These are phyloP conservation scores for Trematomus bernacchii DNA, from an alignment of 2,797 vertebrate genomes.

Conservation along the genomic window DNA sequence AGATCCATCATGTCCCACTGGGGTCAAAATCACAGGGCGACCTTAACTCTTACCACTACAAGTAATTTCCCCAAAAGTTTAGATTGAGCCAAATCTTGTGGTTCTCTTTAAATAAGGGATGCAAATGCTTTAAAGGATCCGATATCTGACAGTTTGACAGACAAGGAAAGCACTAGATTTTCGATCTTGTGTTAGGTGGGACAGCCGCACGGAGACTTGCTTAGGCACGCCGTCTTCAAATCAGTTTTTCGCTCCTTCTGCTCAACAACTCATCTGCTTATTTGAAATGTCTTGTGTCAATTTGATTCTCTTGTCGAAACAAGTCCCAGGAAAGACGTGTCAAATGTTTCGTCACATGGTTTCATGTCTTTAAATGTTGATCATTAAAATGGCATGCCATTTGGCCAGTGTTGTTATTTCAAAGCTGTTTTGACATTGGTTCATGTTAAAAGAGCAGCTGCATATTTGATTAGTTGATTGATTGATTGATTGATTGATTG, in stretches of 20 bases:
- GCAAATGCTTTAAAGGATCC: constrained; percentile 19
- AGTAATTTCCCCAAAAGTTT: constrained; percentile 40
- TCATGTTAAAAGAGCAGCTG: neutral
- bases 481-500: no score
- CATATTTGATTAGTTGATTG: neutral
- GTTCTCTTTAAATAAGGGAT: constrained; percentile 48
- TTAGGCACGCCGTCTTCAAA: neutral
- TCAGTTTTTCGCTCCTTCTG: neutral
- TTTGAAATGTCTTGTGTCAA: neutral
- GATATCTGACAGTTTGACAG: constrained; percentile 14
- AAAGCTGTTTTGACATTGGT: neutral
- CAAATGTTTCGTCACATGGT: neutral
- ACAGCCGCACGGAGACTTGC: neutral
- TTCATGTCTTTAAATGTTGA: constrained; percentile 6
- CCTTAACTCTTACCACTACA: constrained; percentile 35
- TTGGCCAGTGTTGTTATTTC: neutral
- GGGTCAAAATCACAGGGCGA: constrained; percentile 37
- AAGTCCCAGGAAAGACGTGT: neutral
- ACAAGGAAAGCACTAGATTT: constrained; percentile 7
- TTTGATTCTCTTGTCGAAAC: neutral
- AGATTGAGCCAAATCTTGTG: constrained; percentile 29
- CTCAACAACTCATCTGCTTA: constrained; percentile 2
- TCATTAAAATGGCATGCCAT: neutral
- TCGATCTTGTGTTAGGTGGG: constrained; percentile 1
- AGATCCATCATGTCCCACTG: constrained; percentile 74